Percentiles rank a stretch among this genome's conserved stretches.
phyloP scores from a whole-genome alignment of 2,888 invertebrate species.

The Petrophora chlorosata region DNA sequence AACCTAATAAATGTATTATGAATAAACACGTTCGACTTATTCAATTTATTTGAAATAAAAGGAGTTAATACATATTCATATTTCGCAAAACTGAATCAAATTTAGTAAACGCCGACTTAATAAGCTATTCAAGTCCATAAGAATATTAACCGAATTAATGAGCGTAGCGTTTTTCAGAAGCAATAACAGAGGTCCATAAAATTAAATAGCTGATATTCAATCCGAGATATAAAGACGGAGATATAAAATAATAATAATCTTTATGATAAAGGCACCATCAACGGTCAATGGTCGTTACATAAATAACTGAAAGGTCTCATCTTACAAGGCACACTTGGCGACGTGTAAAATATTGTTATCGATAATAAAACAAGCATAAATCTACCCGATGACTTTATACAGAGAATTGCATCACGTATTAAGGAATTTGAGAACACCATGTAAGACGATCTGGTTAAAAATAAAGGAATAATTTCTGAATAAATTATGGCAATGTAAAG shows the following conservation, averaged over 20 bases:
- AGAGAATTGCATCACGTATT: conserved; percentile 74
- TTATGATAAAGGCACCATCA: conserved; percentile 57
- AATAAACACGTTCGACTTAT: too few relatives aligned
- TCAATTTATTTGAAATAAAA: too few relatives aligned
- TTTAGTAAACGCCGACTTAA: conserved; percentile 36
- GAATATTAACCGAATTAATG: conserved; percentile 37
- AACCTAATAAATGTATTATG: too few relatives aligned
- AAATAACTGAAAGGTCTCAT: conserved; percentile 64
- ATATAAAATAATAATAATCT: conserved; percentile 47
- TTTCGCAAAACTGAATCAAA: conserved; percentile 35
- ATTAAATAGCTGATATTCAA: conserved; percentile 52
- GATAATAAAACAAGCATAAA: conserved; percentile 73
- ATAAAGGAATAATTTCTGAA: conserved; percentile 75
- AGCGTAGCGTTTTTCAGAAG: conserved; percentile 34
- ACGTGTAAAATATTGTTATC: conserved; percentile 80
- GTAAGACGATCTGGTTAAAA: conserved; percentile 71
- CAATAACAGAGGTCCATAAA: conserved; percentile 28
- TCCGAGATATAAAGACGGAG: conserved; percentile 38
- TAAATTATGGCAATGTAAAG: conserved; percentile 81
- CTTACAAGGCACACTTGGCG: conserved; percentile 68
- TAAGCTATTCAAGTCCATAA: conserved; percentile 34
- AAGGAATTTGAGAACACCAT: conserved; percentile 75
- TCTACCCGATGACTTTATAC: conserved; percentile 66
- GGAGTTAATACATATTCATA: conserved; percentile 4
- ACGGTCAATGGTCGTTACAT: conserved; percentile 53